These are phyloP conservation scores for Tympanuchus pallidicinctus DNA, from an alignment of 2,113 vertebrate genomes.

Conservation along the genomic window DNA sequence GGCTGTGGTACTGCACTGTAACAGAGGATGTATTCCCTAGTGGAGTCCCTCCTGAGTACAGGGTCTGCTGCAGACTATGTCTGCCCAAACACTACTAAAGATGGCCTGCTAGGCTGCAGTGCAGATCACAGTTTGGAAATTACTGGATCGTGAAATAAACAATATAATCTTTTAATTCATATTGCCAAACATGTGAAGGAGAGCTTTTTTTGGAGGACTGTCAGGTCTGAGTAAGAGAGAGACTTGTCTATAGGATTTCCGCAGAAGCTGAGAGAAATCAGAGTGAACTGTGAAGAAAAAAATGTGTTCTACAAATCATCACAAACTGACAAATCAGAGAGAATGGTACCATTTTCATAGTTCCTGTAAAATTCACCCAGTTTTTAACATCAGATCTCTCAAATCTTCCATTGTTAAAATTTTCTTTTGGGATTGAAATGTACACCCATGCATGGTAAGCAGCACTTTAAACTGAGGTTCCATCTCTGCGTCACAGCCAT, in stretches of 20 bases:
- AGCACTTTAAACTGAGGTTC: fast-evolving
- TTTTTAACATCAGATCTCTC: neutral
- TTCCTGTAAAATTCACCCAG: neutral
- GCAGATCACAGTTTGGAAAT: neutral
- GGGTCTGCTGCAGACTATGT: neutral
- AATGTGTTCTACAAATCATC: neutral
- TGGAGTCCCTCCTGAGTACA: neutral
- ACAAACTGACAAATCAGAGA: neutral
- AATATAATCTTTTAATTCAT: neutral
- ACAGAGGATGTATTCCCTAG: neutral
- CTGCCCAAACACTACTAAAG: neutral
- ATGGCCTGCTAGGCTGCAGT: neutral
- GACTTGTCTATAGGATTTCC: neutral
- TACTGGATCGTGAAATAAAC: neutral
- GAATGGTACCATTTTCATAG: neutral
- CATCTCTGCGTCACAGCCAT: neutral
- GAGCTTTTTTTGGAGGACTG: neutral
- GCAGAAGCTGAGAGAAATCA: neutral
- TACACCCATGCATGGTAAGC: fast-evolving
- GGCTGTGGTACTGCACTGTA: neutral
- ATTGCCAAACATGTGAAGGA: neutral
- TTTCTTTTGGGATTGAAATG: neutral
- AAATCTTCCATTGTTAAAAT: neutral
- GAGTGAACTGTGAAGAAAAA: neutral
- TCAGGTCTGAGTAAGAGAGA: neutral